Base-by-base conservation (phyloP, 2,797 vertebrate genomes). In the Enteromius viviparus region DNA sequence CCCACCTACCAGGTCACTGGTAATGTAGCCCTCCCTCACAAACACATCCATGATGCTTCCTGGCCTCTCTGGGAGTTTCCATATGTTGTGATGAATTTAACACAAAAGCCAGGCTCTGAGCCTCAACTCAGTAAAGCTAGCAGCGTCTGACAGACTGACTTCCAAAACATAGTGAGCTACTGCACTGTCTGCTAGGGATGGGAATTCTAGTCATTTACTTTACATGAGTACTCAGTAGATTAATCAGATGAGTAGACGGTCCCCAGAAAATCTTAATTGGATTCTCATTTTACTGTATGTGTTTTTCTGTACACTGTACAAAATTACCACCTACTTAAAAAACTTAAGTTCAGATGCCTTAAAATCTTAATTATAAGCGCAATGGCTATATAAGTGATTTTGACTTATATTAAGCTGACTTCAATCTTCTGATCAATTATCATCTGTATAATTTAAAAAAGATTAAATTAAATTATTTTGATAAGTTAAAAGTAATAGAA, bases 21-120 rank as follows among this genome's bases (percentile, higher is more conserved):
- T 45, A 74, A 37, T 32, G 76, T 64, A 45, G 55, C 42, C 68
- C 79, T 68, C 83, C 69, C 64, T 58, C n/a, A 65, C 69, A 78
- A 21, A 40, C 69, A 83, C 71, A 83, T 81, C 71, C 68, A 71
- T 78, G 68, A 78, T 34, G 82, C 82, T 85, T 86, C 82, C 71
- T 78, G 87, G 58, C 51, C 85, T 83, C 86, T 86, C 77, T 81
- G 84, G 79, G 84, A 85, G 79, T 80, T 82, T 87, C 88, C 82
- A 89, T 86, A 87, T 86, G 86, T 58, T 79, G 64, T 78, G 69
- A 70, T 76, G 80, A 83, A 81, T 69, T 85, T 3, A 69, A 76
- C 78, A 58, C 29, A 60, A 70, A 68, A 70, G 49, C 62, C 65
- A 58, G 37, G 34, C 26, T 68, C 23, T 82, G 45, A 66, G 58